These are phyloP conservation scores for Ophioninae sp. DNA, from an alignment of 2,888 invertebrate genomes.

Conservation along the genomic window DNA sequence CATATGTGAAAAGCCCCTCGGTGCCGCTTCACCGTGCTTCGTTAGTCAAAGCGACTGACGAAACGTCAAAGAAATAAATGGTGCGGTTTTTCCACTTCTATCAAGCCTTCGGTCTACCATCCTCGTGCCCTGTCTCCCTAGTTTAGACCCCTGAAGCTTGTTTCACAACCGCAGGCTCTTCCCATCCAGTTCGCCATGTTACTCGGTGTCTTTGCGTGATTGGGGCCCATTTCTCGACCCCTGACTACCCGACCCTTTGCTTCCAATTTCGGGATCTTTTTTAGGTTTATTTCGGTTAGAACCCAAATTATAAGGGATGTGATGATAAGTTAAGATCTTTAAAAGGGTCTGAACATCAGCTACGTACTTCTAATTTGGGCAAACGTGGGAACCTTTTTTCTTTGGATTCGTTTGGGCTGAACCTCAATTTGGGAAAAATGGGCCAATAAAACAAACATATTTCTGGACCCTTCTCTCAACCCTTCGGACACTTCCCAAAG, in stretches of 20 bases:
- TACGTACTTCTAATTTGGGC: no score
- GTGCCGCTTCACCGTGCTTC: conserved; percentile 64
- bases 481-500: no score
- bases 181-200: not conserved
- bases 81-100: conserved; percentile 63
- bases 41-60: conserved; percentile 70
- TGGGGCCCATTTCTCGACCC: not conserved
- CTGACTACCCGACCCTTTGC: not conserved
- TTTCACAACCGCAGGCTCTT: conserved; percentile 17
- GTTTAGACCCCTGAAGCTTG: conserved; percentile 24
- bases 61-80: conserved; percentile 68
- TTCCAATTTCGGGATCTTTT: not conserved
- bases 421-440: no score
- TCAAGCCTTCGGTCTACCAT: conserved; percentile 53
- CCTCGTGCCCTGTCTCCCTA: conserved; percentile 25
- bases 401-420: no score
- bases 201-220: conserved; percentile 4
- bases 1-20: conserved; percentile 35
- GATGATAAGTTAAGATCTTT: no score
- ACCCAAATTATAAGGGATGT: no score
- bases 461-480: no score
- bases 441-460: no score
- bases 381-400: no score
- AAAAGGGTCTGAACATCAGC: no score
- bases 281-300: no score